Evolutionary conservation across 2,797 vertebrate genomes (phyloP).

Genomic region (Pempheris klunzingeri): DNA sequence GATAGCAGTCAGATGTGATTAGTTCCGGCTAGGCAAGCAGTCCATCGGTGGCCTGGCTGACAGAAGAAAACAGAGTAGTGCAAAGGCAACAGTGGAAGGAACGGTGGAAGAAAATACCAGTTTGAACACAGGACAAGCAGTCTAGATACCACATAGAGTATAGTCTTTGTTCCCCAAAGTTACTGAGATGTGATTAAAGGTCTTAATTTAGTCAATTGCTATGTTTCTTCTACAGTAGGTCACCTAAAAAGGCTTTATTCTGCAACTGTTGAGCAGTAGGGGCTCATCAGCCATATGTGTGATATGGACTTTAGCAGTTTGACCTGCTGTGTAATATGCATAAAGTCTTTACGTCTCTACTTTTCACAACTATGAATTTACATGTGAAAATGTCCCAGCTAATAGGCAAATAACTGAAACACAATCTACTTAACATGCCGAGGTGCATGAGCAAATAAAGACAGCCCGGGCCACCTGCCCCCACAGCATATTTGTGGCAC

Average conservation of each 20-base stretch:
- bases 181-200: neutral
- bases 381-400: conserved; percentile 14
- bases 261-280: neutral
- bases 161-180: neutral
- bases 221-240: neutral
- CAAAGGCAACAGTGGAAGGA: conserved; percentile 56
- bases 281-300: neutral
- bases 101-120: conserved; percentile 1
- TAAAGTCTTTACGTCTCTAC: neutral
- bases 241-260: neutral
- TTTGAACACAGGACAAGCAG: conserved; percentile 11
- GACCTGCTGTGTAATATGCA: conserved; percentile 29
- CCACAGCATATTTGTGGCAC: conserved; percentile 52
- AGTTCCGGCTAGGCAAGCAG: conserved; percentile 77
- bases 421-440: conserved; percentile 58
- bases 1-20: conserved; percentile 83
- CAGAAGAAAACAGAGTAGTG: conserved; percentile 59
- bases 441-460: conserved; percentile 53
- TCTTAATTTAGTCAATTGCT: neutral
- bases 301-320: conserved; percentile 30
- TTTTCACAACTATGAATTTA: conserved; percentile 18
- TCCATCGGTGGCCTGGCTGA: conserved; percentile 61
- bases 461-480: neutral
- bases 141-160: neutral
- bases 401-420: conserved; percentile 51